Evolutionary conservation across 2,888 invertebrate genomes (phyloP), one percentile per base, ranked within the genome.

Genomic region (Epirrhoe alternata): DNA sequence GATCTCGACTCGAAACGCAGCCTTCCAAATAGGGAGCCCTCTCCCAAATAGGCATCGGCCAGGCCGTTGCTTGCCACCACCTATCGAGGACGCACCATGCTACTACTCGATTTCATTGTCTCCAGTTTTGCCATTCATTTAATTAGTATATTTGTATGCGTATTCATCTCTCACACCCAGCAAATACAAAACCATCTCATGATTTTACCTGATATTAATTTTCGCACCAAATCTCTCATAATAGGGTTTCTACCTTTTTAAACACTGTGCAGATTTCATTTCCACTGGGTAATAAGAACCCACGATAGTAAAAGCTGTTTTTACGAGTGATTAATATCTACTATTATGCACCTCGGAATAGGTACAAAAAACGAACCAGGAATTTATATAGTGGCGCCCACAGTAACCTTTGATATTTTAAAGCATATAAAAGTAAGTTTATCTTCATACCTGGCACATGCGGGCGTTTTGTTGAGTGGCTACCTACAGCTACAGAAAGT

Each of bases 11-110:
- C 86, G 91, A 86, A 85, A 79, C 83, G 82, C 92, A 93, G 92
- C 86, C 85, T 93, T 91, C 93, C 93, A 87, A 92, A 93, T 93
- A 92, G 87, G 93, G 66, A 64, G 92, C 71, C 80, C 74, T 81
- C 79, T 87, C 91, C 92, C 81, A 92, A 92, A 92, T 92, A 90
- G 93, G 93, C 85, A 88, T 80, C 82, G 84, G 79, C 77, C 81
- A 74, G 72, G 78, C 79, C 77, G 80, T 78, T 79, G 79, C 65
- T 73, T 68, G 78, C 76, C 77, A 78, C 77, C 65, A 63, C 61
- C 86, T 87, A 88, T 89, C 85, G 90, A 88, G 90, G 88, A 84
- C 89, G 84, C 84, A 79, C 79, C 80, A 74, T 74, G 75, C 74
- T 77, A 77, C 78, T 76, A 77, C 74, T 83, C 77, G 82, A 80